Evolutionary conservation across 2,888 invertebrate species (phyloP).

Genomic region (Acanthopleura granulata): DNA sequence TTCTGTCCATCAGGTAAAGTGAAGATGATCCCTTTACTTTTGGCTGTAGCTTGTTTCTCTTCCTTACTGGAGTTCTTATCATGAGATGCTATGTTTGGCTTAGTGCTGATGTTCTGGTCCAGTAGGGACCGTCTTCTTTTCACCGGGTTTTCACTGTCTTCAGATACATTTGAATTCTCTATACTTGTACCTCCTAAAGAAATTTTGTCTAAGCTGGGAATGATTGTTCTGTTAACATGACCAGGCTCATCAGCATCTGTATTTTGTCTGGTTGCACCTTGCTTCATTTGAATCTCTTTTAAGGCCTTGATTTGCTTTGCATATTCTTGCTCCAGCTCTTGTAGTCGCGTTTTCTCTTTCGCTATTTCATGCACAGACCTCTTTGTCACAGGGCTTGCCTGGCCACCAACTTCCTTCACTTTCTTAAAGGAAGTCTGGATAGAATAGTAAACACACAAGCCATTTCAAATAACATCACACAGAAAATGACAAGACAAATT

Average conservation of each 20-base stretch:
- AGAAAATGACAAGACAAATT: no score
- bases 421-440: no score
- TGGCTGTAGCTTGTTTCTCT: conserved; percentile 19
- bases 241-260: not conserved
- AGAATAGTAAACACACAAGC: no score
- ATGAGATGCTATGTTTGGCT: conserved; percentile 39
- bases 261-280: not conserved
- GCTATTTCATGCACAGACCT: conserved; percentile 28
- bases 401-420: no score
- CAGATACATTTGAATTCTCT: conserved; percentile 25
- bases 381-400: no score
- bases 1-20: conserved; percentile 38
- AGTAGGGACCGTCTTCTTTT: conserved; percentile 43
- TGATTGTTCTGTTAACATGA: conserved; percentile 6
- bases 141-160: conserved; percentile 29
- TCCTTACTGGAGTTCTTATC: conserved; percentile 15
- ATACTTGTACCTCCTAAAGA: conserved; percentile 35
- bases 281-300: conserved; percentile 34
- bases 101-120: conserved; percentile 49
- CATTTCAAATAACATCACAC: no score
- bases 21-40: conserved; percentile 29
- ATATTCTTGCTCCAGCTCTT: conserved; percentile 44
- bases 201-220: conserved; percentile 41
- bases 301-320: conserved; percentile 46
- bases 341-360: conserved; percentile 46